A percentile compares a stretch with the other conserved stretches of the same genome.
phyloP scores from a whole-genome alignment of 92 coral and sea anemone species.

The Montipora capitata region DNA sequence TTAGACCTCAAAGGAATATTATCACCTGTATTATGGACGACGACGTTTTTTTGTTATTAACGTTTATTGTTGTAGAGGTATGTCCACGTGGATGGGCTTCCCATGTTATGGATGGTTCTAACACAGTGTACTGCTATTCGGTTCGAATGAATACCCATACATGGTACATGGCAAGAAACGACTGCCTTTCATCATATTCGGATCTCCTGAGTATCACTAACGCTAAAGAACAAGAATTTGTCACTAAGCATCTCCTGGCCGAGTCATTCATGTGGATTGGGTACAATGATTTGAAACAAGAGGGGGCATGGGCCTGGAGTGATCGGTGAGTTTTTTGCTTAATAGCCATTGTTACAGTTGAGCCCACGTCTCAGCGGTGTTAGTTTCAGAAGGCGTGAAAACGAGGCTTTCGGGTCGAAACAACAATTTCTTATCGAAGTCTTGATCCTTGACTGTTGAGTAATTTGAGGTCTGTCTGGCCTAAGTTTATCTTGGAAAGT shows the following conservation, averaged over 20 bases:
- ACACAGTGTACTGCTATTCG: slow-evolving; percentile 78
- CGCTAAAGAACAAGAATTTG: slow-evolving; percentile 86
- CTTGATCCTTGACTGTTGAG: no score
- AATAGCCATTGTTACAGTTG: no score
- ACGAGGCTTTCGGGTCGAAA: no score
- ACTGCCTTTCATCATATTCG: slow-evolving; percentile 78
- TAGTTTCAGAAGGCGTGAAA: no score
- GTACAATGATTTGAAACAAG: slow-evolving; percentile 77
- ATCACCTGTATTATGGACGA: no score
- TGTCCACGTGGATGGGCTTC: slow-evolving; percentile 85
- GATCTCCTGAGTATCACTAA: slow-evolving; percentile 85
- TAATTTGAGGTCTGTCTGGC: no score
- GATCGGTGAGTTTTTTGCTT: slow-evolving; percentile 66
- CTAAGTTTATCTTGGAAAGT: no score
- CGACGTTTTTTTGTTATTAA: no score
- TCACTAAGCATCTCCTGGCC: slow-evolving; percentile 78
- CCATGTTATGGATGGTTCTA: slow-evolving; percentile 38
- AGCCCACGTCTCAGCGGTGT: no score
- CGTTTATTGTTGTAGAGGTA: slow-evolving; percentile 44
- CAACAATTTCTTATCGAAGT: no score
- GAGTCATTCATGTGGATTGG: slow-evolving; percentile 95
- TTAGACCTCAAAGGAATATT: no score
- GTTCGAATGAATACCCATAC: slow-evolving; percentile 70
- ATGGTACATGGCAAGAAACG: slow-evolving; percentile 82
- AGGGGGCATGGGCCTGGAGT: slow-evolving; percentile 93